These are phyloP conservation scores for Spisula solida DNA, from an alignment of 2,888 invertebrate genomes.

Conservation along the genomic window DNA sequence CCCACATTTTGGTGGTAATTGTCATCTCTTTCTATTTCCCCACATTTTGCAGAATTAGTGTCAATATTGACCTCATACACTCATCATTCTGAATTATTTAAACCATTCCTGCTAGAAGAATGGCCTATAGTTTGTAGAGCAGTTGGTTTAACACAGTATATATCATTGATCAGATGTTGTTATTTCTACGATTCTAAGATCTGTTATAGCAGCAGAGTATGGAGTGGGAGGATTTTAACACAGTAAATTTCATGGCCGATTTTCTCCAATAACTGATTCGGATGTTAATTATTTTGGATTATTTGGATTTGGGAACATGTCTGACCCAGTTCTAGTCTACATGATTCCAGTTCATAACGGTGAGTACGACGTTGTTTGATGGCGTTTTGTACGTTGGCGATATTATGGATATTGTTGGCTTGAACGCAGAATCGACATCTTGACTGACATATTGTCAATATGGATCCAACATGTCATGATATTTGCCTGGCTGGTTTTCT, in stretches of 20 bases:
- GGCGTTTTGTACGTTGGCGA: not conserved
- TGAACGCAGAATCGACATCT: not conserved
- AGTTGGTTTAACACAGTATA: not conserved
- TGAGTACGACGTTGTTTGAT: not conserved
- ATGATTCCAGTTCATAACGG: slow-evolving; percentile 36
- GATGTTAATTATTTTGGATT: slow-evolving; percentile 1
- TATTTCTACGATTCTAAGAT: not conserved
- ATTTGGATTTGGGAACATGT: not conserved
- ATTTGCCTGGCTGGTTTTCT: not conserved
- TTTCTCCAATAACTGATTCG: not conserved
- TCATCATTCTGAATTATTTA: not conserved
- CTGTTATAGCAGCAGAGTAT: not conserved
- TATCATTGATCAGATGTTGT: slow-evolving; percentile 1
- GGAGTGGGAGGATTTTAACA: not conserved
- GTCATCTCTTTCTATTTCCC: no score
- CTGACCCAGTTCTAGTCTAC: slow-evolving; percentile 37
- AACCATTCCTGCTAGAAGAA: not conserved
- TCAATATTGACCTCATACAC: not conserved
- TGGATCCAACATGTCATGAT: not conserved
- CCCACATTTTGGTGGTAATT: no score
- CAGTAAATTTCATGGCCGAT: not conserved
- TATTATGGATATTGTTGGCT: not conserved
- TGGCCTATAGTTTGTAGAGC: not conserved
- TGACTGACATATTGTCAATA: slow-evolving; percentile 19
- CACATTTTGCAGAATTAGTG: not conserved